Percentiles rank a stretch among this genome's conserved stretches.
Evolutionary conservation across 2,888 invertebrate species (phyloP).

Genomic region (Peribatodes rhomboidaria): DNA sequence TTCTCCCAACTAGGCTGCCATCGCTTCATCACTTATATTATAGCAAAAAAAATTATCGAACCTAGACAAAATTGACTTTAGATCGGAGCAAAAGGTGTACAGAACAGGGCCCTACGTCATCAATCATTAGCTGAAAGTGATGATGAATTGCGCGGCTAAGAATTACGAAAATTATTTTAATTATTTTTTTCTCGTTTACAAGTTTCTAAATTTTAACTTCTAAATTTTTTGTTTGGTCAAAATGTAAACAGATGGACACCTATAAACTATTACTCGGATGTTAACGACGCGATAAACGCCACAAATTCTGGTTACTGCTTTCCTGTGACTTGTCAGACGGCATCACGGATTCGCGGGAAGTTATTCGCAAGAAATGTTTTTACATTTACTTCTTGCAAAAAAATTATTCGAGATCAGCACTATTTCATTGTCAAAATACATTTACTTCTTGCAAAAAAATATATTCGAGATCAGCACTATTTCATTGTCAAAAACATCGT

Average conservation of each 20-base stretch:
- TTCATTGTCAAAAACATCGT: slow-evolving; percentile 8
- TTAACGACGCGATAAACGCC: slow-evolving; percentile 57
- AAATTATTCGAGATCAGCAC: background rate
- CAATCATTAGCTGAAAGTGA: too few species aligned
- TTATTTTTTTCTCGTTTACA: slow-evolving; percentile 1
- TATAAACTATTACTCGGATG: slow-evolving; percentile 65
- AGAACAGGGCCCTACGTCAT: too few species aligned
- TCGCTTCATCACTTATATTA: too few species aligned
- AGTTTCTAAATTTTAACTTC: slow-evolving; percentile 59
- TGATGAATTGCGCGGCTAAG: too few species aligned
- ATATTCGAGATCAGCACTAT: background rate
- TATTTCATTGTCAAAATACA: too few species aligned
- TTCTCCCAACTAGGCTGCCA: too few species aligned
- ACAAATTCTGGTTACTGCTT: slow-evolving; percentile 25
- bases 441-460: slow-evolving; percentile 1
- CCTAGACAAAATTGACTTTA: background rate
- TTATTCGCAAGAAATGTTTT: slow-evolving; percentile 34
- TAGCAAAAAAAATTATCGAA: background rate
- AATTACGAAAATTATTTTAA: too few species aligned
- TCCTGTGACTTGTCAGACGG: slow-evolving; percentile 17
- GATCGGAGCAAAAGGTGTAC: too few species aligned
- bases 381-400: slow-evolving; percentile 2
- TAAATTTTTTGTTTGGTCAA: slow-evolving; percentile 55
- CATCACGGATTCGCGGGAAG: slow-evolving; percentile 12
- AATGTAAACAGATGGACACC: slow-evolving; percentile 63